These are phyloP conservation scores for Ptilorrhoa leucosticta DNA, from an alignment of 2,113 vertebrate genomes.

Conservation along the genomic window DNA sequence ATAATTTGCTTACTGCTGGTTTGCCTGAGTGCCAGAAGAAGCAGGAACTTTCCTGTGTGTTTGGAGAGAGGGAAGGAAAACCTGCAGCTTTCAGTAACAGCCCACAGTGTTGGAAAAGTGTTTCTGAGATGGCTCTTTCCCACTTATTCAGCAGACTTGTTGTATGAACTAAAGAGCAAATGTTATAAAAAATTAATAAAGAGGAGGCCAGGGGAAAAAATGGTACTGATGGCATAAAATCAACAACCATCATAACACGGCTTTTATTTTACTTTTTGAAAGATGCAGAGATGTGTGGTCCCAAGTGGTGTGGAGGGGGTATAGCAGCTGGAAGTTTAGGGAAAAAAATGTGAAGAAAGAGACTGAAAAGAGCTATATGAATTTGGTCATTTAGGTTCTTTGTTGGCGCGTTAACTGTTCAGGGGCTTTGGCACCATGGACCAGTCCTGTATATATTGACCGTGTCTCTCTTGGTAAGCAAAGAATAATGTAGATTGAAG, in stretches of 20 bases:
- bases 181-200: background rate
- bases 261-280: background rate
- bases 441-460: background rate
- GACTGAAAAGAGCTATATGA: background rate
- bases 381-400: background rate
- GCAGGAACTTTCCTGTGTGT: background rate
- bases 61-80: background rate
- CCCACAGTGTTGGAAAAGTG: background rate
- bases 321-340: background rate
- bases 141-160: background rate
- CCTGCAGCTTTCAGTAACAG: background rate
- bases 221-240: background rate
- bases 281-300: background rate
- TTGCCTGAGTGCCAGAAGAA: background rate
- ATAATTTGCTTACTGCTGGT: background rate
- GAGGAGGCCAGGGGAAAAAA: background rate
- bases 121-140: background rate
- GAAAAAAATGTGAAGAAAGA: background rate
- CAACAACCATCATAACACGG: background rate
- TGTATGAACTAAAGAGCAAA: background rate
- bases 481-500: background rate
- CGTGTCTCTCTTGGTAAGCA: background rate
- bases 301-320: background rate
- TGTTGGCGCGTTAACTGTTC: background rate
- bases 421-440: background rate